Evolutionary conservation across 1,140 invertebrate species (phyloP), one percentile per base, ranked within the genome.

Genomic region (Thalassaphorura encarpata): DNA sequence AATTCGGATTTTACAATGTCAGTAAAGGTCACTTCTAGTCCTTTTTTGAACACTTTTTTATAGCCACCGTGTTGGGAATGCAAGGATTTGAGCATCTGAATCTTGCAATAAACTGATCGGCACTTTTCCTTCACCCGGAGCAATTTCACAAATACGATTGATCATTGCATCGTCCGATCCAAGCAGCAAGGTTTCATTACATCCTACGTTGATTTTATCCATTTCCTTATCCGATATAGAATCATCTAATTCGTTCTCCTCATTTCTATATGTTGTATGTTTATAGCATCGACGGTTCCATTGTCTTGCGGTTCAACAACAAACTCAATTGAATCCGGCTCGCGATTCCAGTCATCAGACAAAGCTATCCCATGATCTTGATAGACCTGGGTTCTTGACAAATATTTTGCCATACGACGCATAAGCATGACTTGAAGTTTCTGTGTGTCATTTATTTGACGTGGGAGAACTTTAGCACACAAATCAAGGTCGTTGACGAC

Each of bases 21-120:
- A 2, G 56, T 52, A 28, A 52, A 52, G 3, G 56, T 39, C 3
- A 58, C 2, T 43, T 36, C 60, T 47, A 58, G 39, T 56, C 50
- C 39, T 61, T 45, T 31, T 55, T 48, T 39, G 39, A 52, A 39
- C 5, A 46, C 47, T 43, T 41, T 40, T 39, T 40, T n/a, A 39
- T 59, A 16, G 19, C 67, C 67, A 50, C 47, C 51, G 50, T n/a
- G 48, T 51, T 24, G 65, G 66, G 60, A 67, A 68, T 4, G 65
- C 61, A 40, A 68, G 43, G 54, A 62, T 55, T 57, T 66, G 62
- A 28, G 61, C 66, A 66, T 66, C 1, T 27, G 3, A 19, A 39
- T 58, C 56, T 21, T 16, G 13, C 8, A 18, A 24, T 2, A 60
- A 16, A 1, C 45, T 45, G 1, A 60, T 42, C 24, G 52, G 57